A percentile compares a stretch with the other conserved stretches of the same genome.
phyloP scores from a whole-genome alignment of 2,888 invertebrate genomes.

The Stratiomys singularior region DNA sequence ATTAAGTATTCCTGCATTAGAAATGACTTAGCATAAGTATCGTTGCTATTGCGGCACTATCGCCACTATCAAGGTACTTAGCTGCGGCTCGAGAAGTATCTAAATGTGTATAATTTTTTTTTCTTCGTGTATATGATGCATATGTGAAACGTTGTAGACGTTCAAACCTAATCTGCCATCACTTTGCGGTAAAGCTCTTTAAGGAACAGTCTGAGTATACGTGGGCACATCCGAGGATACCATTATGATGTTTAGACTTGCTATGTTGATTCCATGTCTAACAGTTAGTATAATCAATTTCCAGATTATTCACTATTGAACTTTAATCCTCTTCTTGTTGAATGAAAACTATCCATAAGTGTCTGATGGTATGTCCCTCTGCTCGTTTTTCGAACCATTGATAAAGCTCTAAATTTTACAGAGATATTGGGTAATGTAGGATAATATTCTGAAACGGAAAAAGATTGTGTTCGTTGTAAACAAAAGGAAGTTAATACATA shows the following conservation, averaged over 20 bases:
- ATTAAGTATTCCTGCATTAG: neutral
- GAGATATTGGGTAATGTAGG: too few relatives aligned
- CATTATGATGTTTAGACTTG: neutral
- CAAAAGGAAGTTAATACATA: too few relatives aligned
- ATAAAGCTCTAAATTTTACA: too few relatives aligned
- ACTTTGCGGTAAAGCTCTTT: neutral
- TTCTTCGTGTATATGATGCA: slow-evolving; percentile 11
- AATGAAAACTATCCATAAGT: slow-evolving; percentile 22
- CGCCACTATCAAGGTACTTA: slow-evolving; percentile 11
- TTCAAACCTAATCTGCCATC: slow-evolving; percentile 4
- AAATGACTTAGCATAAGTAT: slow-evolving; percentile 12
- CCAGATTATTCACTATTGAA: slow-evolving; percentile 38
- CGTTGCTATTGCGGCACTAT: neutral
- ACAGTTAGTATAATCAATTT: slow-evolving; percentile 35
- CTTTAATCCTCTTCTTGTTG: slow-evolving; percentile 31
- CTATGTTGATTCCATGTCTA: slow-evolving; percentile 33
- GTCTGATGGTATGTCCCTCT: too few relatives aligned
- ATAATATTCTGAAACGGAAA: too few relatives aligned
- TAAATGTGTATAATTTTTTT: slow-evolving; percentile 20
- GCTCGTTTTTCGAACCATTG: too few relatives aligned
- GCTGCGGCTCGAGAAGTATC: slow-evolving; percentile 6
- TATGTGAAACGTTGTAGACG: neutral
- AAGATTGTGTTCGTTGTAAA: too few relatives aligned
- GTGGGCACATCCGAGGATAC: neutral
- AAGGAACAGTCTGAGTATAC: neutral